phyloP scores from a whole-genome alignment of 1,140 invertebrate species.

The Sarcophaga bullata region DNA sequence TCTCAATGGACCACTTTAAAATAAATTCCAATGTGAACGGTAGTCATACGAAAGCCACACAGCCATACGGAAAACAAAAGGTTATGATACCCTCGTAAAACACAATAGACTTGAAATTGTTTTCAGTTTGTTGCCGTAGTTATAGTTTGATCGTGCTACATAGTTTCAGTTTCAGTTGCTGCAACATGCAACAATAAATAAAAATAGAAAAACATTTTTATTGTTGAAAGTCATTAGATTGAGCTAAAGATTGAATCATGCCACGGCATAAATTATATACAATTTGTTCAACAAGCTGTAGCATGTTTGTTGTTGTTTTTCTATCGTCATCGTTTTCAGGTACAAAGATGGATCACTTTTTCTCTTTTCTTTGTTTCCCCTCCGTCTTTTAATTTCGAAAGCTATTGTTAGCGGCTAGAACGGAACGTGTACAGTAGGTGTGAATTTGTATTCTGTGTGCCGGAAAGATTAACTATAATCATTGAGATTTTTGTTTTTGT shows the following conservation, averaged over 20 bases:
- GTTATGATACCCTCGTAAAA: background rate
- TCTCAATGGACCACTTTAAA: background rate
- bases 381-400: background rate
- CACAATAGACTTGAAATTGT: background rate
- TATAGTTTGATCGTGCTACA: background rate
- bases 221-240: conserved; percentile 1
- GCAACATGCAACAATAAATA: background rate
- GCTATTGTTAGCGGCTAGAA: background rate
- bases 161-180: background rate
- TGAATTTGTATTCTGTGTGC: background rate
- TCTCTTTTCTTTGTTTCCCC: background rate
- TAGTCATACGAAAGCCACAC: background rate
- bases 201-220: background rate
- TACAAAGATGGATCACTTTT: background rate
- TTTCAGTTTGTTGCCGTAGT: background rate
- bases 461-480: background rate
- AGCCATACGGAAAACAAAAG: background rate
- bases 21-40: background rate
- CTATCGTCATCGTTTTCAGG: background rate
- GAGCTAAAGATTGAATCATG: conserved; percentile 8
- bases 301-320: background rate
- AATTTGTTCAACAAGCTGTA: background rate
- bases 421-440: background rate
- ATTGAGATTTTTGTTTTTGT: background rate
- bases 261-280: background rate